Conservation (phyloP, 2,797 vertebrate genomes). For the Gephyroberyx darwinii region DNA sequence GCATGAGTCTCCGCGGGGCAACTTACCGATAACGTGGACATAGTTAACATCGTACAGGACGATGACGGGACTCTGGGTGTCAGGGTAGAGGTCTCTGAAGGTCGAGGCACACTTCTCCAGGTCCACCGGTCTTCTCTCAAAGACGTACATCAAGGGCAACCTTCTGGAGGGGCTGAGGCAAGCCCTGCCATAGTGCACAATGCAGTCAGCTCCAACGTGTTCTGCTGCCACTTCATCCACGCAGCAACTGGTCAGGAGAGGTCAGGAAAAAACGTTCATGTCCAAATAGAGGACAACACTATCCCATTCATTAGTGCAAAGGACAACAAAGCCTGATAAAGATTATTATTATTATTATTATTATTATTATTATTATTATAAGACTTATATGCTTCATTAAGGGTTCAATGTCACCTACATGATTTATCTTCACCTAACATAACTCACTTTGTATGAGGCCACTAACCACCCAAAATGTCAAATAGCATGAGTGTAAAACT, state of each 20-base stretch:
- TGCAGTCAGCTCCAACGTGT: conserved; percentile 84
- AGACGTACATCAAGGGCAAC: conserved; percentile 84
- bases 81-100: conserved; percentile 84
- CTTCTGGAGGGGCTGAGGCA: conserved; percentile 90
- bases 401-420: no score
- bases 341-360: no score
- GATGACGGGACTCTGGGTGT: conserved; percentile 79
- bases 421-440: neutral
- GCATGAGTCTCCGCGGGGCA: neutral
- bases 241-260: conserved; percentile 86
- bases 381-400: no score
- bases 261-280: neutral
- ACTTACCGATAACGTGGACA: conserved; percentile 75
- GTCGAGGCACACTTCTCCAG: conserved; percentile 78
- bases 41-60: conserved; percentile 91
- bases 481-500: neutral
- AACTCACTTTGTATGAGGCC: neutral
- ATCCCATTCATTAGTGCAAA: no score
- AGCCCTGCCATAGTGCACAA: conserved; percentile 92
- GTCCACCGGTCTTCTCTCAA: conserved; percentile 79
- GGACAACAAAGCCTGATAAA: no score
- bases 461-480: neutral
- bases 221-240: conserved; percentile 95
- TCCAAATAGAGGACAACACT: neutral
- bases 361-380: no score